Base-by-base conservation (phyloP, 2,888 invertebrate genomes). In the Pomacea canaliculata region DNA sequence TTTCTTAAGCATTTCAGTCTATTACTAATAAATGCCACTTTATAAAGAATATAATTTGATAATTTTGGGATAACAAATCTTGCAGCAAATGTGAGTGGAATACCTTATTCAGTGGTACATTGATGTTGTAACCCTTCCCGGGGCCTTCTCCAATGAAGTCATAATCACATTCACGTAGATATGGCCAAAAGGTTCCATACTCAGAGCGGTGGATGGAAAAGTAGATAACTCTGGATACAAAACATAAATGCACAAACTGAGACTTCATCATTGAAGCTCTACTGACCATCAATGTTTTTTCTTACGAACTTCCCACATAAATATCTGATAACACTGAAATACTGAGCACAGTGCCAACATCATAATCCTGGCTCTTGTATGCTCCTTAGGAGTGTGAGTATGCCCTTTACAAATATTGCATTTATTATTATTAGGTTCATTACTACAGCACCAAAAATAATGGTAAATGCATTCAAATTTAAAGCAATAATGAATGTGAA, bases 191-290 rank as follows among this genome's bases (percentile, higher is more conserved):
- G 70, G 92, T 91, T 0, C 98, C 99, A 89, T 96, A 93, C 90
- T 99, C 96, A 91, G 96, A 99, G 13, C 98, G 97, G 92, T 99
- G 99, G 79, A 98, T 95, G 0, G 98, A 99, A 92, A 99, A 96
- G 90, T 98, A 98, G 3, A 99, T 92, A 56, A 99, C 98, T 86
- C 97, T 97, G 90, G 67, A 91, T 90, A 84, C 85, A 62, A 27
- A 37, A 37, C 3, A 27, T 46, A 10, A 49, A 59, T 23, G 27
- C 56, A 60, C 51, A n/a, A 59, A 71, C 49, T 19, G 12, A 69
- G 18, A 8, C 23, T 23, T 46, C 10, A 37, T n/a, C 18, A 18
- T 67, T 56, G 7, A 4, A 13, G 51, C 16, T 56, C 51, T 56
- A 10, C 16, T 56, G 16, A 56, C 16, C 51, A 56, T 56, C 8